Base-by-base conservation (phyloP, 2,113 vertebrate species). In the Cardinalis cardinalis region DNA sequence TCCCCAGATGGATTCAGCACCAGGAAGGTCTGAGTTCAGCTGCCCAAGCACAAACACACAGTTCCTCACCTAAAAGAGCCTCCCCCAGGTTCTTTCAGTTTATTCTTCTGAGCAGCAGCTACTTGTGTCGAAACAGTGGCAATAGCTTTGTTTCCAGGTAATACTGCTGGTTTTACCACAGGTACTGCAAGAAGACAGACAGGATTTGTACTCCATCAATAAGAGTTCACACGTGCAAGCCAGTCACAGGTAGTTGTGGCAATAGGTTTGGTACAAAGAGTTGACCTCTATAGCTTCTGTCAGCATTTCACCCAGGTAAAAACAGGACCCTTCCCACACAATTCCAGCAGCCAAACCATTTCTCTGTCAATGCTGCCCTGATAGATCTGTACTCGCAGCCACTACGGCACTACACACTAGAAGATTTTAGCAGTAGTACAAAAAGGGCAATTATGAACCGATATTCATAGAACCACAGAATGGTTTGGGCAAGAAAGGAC, bases 1-100 rank as follows among this genome's bases (percentile, higher is more conserved):
- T 58, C 14, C 80, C 23, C 61, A 77, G 31, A 25, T 5, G 1
- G 24, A 63, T 56, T 49, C 48, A 74, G 64, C 58, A 83, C 36
- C 19, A 46, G 73, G 32, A 69, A 61, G 24, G 65, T 8, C 69
- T 64, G 17, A 53, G 65, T 20, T 68, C 73, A 84, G 73, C 75
- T 84, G 44, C 40, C 52, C 60, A 53, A 72, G 19, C 38, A 94
- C 71, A 76, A 65, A 40, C 12, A 34, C 0, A 38, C 2, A 18
- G 34, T 55, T 94, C 59, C 98, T 98, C 96, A 99, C 99, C 99
- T 98, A 95, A 99, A 99, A 55, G 98, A 98, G 79, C 98, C 98
- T 90, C 98, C 98, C 38, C 98, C 98, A 2, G 98, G 98, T 95
- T 99, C 99, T 96, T 98, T 99, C 79, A 98, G 97, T 93, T 98